Base-by-base conservation (phyloP, 2,797 vertebrate genomes). In the Hypotaenidia okinawae region DNA sequence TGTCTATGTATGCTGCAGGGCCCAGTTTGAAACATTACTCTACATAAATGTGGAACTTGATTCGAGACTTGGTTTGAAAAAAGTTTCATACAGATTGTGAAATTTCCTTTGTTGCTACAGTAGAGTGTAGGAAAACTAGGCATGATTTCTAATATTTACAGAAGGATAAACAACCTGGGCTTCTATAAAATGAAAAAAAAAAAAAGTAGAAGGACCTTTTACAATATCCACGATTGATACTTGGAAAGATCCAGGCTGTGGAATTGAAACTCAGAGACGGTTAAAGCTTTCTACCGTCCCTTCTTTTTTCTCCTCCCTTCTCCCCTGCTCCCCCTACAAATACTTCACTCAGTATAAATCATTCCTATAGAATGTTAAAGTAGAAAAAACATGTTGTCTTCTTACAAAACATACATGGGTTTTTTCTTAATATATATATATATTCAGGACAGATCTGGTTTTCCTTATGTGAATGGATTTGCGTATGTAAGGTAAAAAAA, bases 61-160 rank as follows among this genome's bases (percentile, higher is more conserved):
- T 25, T 70, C 35, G 75, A 87, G 58, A 57, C 78, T 81, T 76
- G 13, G 39, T 70, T 93, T 73, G 49, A 81, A 95, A 93, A 94
- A 37, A 41, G 24, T 74, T 67, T 63, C 10, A 23, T n/a, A 52
- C 43, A 4, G 23, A 24, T 80, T 80, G 81, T 69, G 41, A 76
- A 78, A 47, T 61, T 41, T 66, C 93, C 4, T 75, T 80, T 81
- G 33, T 69, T 8, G 24, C n/a, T 95, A 70, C 41, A 37, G 52
- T 67, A 81, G 13, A 80, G 5, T n/a, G 14, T 63, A 89, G 57
- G 70, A 88, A 87, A 95, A 92, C 85, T 28, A 90, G 69, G 24
- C n/a, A 58, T 84, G 81, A 33, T 73, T 90, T 81, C 70, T 64
- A 88, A 22, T 82, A 87, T 84, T 88, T 95, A 83, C 43, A 79